Evolutionary conservation across 2,113 vertebrate species (phyloP).

Genomic region (Butastur rufipennis): DNA sequence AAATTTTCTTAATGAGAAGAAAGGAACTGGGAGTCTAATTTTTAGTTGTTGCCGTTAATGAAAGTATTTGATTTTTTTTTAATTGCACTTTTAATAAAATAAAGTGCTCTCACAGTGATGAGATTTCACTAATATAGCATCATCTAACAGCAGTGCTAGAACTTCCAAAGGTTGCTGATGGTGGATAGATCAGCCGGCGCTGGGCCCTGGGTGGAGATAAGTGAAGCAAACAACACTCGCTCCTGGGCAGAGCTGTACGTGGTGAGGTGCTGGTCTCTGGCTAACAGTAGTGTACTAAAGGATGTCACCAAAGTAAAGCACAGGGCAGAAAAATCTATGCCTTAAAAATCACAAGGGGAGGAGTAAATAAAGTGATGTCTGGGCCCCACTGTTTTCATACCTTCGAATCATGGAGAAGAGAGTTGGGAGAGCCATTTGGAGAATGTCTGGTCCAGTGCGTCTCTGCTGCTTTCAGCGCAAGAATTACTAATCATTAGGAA

Average conservation of each 20-base stretch:
- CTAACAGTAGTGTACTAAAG: background rate
- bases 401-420: background rate
- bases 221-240: background rate
- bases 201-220: background rate
- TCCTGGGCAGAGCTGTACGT: background rate
- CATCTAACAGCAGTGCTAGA: conserved; percentile 9
- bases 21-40: conserved; percentile 54
- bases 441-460: background rate
- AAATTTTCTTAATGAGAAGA: conserved; percentile 64
- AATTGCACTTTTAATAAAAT: conserved; percentile 73
- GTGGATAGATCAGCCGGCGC: background rate
- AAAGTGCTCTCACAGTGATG: conserved; percentile 56
- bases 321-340: background rate
- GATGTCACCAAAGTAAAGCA: background rate
- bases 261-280: background rate
- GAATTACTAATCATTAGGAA: background rate
- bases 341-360: background rate
- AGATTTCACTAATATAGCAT: conserved; percentile 49
- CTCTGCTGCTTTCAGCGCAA: background rate
- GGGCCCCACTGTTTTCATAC: background rate
- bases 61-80: conserved; percentile 68
- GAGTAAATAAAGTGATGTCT: background rate
- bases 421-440: background rate
- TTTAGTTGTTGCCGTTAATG: conserved; percentile 62
- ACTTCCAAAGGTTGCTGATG: background rate